Evolutionary conservation across 2,797 vertebrate species (phyloP).

Genomic region (Rousettus madagascariensis): DNA sequence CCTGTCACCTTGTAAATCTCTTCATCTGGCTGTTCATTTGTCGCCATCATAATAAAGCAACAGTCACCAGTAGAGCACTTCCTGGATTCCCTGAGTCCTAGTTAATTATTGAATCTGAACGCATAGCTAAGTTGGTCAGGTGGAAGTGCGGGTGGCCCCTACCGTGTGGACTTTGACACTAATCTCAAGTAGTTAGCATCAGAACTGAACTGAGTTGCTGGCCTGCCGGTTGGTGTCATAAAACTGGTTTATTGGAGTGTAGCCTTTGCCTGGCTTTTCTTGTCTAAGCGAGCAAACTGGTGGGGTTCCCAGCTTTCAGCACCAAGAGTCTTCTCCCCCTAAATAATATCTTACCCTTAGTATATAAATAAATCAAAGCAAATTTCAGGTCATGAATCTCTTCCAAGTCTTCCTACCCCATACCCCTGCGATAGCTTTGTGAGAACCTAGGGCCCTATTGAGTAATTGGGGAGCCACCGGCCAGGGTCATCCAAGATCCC

Average conservation of each 20-base stretch:
- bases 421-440: not conserved
- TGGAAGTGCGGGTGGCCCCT: no score
- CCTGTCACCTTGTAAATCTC: not conserved
- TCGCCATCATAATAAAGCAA: not conserved
- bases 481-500: not conserved
- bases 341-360: not conserved
- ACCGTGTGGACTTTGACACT: rapidly evolving
- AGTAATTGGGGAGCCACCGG: not conserved
- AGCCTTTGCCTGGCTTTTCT: not conserved
- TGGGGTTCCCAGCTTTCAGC: not conserved
- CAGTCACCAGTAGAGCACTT: not conserved
- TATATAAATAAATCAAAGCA: not conserved
- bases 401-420: not conserved
- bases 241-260: no score
- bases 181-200: not conserved
- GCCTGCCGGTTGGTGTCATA: rapidly evolving
- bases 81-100: not conserved
- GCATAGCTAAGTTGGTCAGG: not conserved
- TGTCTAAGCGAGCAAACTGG: not conserved
- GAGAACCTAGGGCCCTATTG: not conserved
- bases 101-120: not conserved
- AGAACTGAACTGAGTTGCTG: not conserved
- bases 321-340: not conserved
- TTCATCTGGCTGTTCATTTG: not conserved
- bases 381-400: not conserved